Evolutionary conservation across 2,113 vertebrate genomes (phyloP).

Genomic region (Porphyrio hochstetteri): DNA sequence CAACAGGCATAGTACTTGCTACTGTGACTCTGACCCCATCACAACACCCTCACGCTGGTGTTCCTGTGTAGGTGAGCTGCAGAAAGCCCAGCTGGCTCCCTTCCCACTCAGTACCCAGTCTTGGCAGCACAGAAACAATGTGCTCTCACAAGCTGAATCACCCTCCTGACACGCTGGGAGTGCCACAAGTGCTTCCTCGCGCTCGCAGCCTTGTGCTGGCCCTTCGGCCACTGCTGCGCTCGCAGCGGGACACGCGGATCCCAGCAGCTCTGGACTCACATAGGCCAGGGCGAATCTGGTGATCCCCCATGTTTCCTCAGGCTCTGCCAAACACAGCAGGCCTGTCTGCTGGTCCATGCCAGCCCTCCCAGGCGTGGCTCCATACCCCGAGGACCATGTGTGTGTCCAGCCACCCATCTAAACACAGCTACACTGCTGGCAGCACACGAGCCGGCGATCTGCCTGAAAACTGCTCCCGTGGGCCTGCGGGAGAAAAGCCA

Average conservation of each 20-base stretch:
- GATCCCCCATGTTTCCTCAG: not conserved
- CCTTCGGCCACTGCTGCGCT: not conserved
- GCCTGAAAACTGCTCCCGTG: not conserved
- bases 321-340: fast-evolving
- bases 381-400: fast-evolving
- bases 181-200: fast-evolving
- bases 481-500: not conserved
- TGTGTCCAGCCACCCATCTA: fast-evolving
- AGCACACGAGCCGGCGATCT: fast-evolving
- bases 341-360: not conserved
- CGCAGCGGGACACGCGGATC: not conserved
- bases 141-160: not conserved
- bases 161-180: fast-evolving
- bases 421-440: fast-evolving
- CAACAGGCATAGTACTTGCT: not conserved
- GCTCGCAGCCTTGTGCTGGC: fast-evolving
- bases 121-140: not conserved
- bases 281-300: not conserved
- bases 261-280: fast-evolving
- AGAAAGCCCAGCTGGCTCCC: slow-evolving; percentile 1
- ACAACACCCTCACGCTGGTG: not conserved
- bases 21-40: not conserved
- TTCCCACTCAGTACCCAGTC: not conserved
- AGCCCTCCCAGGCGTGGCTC: not conserved
- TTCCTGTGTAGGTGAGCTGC: not conserved